Conservation (phyloP, 1,140 invertebrate genomes). For the Cardiocondyla obscurior region DNA sequence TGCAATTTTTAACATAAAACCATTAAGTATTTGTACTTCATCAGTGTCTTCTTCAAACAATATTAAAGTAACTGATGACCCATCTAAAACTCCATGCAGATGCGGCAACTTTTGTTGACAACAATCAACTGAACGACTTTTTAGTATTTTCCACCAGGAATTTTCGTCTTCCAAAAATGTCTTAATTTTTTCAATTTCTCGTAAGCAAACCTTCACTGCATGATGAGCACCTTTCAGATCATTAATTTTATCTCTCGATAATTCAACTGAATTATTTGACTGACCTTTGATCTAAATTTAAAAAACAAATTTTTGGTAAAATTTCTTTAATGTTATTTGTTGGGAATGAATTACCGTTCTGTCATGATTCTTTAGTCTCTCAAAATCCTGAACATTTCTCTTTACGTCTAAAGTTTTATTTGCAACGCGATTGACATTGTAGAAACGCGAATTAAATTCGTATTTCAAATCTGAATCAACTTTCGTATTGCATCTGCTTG, state of each 20-base stretch:
- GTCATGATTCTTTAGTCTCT: background rate
- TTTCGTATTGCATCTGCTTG: conserved; percentile 47
- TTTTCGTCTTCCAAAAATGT: conserved; percentile 58
- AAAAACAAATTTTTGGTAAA: no score
- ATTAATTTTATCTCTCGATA: background rate
- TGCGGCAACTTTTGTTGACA: conserved; percentile 65
- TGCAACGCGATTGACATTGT: conserved; percentile 27
- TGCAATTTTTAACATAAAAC: background rate
- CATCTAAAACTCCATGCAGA: conserved; percentile 69
- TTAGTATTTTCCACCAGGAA: conserved; percentile 61
- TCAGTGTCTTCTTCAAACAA: conserved; percentile 45
- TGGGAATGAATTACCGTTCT: conserved; percentile 6
- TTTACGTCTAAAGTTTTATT: conserved; percentile 64
- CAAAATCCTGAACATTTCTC: conserved; percentile 52
- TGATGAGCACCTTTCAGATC: conserved; percentile 36
- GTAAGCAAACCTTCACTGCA: conserved; percentile 31
- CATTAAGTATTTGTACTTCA: background rate
- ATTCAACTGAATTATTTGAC: background rate
- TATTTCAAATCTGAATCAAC: conserved; percentile 21
- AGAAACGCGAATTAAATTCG: background rate
- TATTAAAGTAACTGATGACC: conserved; percentile 61
- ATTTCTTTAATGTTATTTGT: background rate
- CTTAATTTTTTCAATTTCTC: conserved; percentile 54
- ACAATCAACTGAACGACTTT: conserved; percentile 47
- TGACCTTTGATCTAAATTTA: background rate